These are phyloP conservation scores for Orchestes rusci DNA, from an alignment of 2,888 invertebrate genomes.

Conservation along the genomic window DNA sequence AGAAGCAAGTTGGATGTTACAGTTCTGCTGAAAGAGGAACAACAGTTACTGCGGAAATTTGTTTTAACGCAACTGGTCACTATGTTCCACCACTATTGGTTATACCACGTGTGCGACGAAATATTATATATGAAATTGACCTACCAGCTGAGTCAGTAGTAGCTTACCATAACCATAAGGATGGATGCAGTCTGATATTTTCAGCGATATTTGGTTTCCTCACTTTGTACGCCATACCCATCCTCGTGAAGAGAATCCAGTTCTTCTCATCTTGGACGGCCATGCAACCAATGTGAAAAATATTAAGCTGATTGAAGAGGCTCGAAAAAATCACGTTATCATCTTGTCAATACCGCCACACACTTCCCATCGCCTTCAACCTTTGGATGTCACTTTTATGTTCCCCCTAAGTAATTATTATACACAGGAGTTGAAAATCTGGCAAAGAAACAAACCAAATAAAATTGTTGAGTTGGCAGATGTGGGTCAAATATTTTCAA, in stretches of 20 bases:
- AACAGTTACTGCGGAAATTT: too few relatives aligned
- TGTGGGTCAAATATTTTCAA: conserved; percentile 6
- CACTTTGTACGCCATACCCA: conserved; percentile 30
- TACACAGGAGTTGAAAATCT: conserved; percentile 4
- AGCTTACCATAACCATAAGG: conserved; percentile 22
- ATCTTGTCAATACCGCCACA: conserved; percentile 32
- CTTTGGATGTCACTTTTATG: conserved; percentile 5
- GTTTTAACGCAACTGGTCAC: too few relatives aligned
- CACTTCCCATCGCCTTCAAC: conserved; percentile 26
- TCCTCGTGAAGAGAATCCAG: conserved; percentile 31
- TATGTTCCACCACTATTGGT: too few relatives aligned
- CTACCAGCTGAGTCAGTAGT: conserved; percentile 26
- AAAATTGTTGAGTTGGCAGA: conserved; percentile 6
- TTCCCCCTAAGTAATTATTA: conserved; percentile 4
- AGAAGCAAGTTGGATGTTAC: too few relatives aligned
- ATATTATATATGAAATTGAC: too few relatives aligned
- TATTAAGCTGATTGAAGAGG: conserved; percentile 17
- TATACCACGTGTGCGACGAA: too few relatives aligned
- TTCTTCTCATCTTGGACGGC: conserved; percentile 33
- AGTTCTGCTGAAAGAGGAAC: too few relatives aligned
- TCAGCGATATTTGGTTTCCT: conserved; percentile 3
- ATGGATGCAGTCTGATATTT: conserved; percentile 9
- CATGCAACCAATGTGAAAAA: conserved; percentile 30
- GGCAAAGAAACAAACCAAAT: conserved; percentile 7
- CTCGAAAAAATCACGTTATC: conserved; percentile 30